Evolutionary conservation across 2,797 vertebrate species (phyloP).

Genomic region (Heliangelus exortis): DNA sequence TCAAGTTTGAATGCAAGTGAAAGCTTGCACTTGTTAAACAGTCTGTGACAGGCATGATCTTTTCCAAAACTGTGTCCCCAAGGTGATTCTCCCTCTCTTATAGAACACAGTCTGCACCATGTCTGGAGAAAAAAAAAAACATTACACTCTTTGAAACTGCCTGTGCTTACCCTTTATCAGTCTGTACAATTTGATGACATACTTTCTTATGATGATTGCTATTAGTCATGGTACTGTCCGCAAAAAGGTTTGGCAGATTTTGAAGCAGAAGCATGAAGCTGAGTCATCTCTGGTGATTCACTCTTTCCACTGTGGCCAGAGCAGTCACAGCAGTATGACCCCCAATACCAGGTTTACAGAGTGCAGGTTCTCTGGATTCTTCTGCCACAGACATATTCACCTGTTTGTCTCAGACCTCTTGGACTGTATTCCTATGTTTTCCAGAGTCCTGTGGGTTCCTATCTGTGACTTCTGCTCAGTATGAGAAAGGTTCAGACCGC

Average conservation of each 20-base stretch:
- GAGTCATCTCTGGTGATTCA: constrained; percentile 66
- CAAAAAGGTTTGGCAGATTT: background rate
- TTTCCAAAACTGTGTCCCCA: background rate
- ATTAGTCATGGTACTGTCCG: constrained; percentile 23
- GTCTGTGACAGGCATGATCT: background rate
- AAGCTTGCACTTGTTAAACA: background rate
- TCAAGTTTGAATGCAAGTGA: background rate
- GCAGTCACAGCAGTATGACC: background rate
- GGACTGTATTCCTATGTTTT: background rate
- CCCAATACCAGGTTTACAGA: background rate
- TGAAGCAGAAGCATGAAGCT: background rate
- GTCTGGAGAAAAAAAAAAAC: background rate
- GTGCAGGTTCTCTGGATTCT: background rate
- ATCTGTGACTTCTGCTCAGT: background rate
- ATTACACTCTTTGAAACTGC: background rate
- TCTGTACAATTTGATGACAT: background rate
- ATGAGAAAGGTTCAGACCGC: background rate
- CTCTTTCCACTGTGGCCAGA: background rate
- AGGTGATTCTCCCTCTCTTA: background rate
- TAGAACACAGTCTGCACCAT: background rate
- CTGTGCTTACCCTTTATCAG: background rate
- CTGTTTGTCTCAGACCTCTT: too few relatives aligned
- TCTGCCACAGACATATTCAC: background rate
- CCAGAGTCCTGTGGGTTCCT: background rate
- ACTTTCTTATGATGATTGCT: background rate